Base-by-base conservation (phyloP, 2,797 vertebrate species). In the Silurus aristotelis region DNA sequence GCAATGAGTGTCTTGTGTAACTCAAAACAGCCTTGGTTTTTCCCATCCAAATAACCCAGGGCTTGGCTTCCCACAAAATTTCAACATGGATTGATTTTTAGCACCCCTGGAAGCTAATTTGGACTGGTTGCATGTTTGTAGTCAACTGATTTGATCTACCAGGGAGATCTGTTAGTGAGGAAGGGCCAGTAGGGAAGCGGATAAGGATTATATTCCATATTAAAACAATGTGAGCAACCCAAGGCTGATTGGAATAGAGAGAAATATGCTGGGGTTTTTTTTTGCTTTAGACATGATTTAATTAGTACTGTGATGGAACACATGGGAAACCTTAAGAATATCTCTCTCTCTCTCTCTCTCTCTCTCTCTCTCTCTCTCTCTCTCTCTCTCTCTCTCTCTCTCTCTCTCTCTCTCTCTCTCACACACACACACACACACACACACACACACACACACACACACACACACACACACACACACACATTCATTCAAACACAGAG, bases 101-200 rank as follows among this genome's bases (percentile, higher is more conserved):
- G 92, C 90, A 91, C 90, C 93, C 93, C 93, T 94, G 92, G 91
- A 94, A 94, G 94, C 93, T 92, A 94, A 93, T 94, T 93, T 93
- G 89, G 90, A 90, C 89, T 87, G 80, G 93, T 93, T 93, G 91
- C 92, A 91, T 93, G 92, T 92, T 94, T 88, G 91, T 91, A 90
- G 94, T 94, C 92, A 92, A 87, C 90, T 91, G 92, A 92, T 94
- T 94, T 93, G 89, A 95, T 94, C 92, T 92, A 92, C 80, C 27
- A 86, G 90, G 91, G 89, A 92, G 88, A 88, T 88, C 90, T 92
- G 92, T 93, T 91, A 88, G 90, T 89, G 87, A 60, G 86, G 88
- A 88, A 89, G 83, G 91, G 91, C 89, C 89, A 89, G 83, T 76
- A 72, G 84, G 86, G 88, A 85, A 83, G 88, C 68, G 86, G 86